These are phyloP conservation scores for Pipa parva DNA, from an alignment of 2,113 vertebrate genomes.

Conservation along the genomic window DNA sequence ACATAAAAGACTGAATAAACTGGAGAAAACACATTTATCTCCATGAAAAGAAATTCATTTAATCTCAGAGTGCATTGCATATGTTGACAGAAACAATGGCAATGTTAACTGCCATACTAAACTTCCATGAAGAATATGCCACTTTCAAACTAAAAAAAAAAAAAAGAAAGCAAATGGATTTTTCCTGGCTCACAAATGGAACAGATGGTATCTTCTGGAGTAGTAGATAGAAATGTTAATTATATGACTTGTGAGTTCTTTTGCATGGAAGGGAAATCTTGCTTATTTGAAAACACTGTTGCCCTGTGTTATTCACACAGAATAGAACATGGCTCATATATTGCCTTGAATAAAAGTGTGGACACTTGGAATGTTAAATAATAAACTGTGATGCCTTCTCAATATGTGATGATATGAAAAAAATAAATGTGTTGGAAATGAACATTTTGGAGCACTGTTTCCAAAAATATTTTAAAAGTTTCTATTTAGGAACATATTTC, in stretches of 20 bases:
- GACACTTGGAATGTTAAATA: not conserved
- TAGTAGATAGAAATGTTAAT: not conserved
- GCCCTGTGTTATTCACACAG: slow-evolving; percentile 1
- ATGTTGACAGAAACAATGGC: slow-evolving; percentile 7
- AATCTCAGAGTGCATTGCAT: slow-evolving; percentile 7
- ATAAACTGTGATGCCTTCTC: not conserved
- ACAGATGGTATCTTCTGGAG: not conserved
- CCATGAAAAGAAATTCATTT: slow-evolving; percentile 13
- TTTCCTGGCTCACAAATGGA: not conserved
- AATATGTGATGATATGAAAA: not conserved
- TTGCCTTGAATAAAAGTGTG: not conserved
- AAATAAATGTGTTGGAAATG: too few species aligned
- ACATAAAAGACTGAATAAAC: slow-evolving; percentile 7
- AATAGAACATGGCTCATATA: not conserved
- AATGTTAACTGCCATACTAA: slow-evolving; percentile 4
- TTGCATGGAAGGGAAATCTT: not conserved
- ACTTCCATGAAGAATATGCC: slow-evolving; percentile 13
- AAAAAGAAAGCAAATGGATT: not conserved
- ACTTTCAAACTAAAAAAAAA: accelerated
- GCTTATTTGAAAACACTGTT: slow-evolving; percentile 9
- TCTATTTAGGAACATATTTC: too few species aligned
- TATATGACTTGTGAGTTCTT: not conserved
- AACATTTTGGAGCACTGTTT: too few species aligned
- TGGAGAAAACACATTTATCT: slow-evolving; percentile 7
- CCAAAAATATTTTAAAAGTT: too few species aligned